A percentile compares a stretch with the other conserved stretches of the same genome.
Conservation (phyloP, 2,888 invertebrate species). For the Syrphus vitripennis region DNA sequence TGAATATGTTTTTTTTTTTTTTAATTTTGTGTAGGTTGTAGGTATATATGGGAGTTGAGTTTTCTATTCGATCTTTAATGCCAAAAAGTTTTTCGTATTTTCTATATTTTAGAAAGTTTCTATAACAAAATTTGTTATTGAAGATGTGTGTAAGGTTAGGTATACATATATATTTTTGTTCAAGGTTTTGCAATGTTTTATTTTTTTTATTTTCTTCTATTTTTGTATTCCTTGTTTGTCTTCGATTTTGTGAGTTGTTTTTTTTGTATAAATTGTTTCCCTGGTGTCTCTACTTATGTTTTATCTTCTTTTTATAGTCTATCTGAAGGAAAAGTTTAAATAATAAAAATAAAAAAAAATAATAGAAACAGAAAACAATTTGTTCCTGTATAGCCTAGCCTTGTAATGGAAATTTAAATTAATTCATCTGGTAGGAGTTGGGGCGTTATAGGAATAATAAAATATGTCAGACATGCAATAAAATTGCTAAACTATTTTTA, state of each 20-base stretch:
- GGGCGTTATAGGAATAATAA: not conserved
- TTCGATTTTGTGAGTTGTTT: not conserved
- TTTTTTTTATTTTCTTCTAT: not conserved
- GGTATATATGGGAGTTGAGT: not conserved
- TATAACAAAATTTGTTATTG: conserved; percentile 39
- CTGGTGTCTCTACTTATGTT: conserved; percentile 29
- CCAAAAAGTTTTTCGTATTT: conserved; percentile 41
- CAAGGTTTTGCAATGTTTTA: not conserved
- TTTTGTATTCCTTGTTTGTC: not conserved
- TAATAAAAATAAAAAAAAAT: not conserved
- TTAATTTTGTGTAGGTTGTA: not conserved
- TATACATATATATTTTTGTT: too few relatives aligned
- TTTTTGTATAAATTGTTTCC: not conserved
- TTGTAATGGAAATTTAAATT: not conserved
- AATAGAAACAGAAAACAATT: not conserved
- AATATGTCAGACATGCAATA: too few relatives aligned
- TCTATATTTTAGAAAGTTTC: conserved; percentile 49
- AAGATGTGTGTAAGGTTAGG: conserved; percentile 51
- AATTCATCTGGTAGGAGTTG: not conserved
- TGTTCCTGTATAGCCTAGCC: not conserved
- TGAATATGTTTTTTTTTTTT: conserved; percentile 19
- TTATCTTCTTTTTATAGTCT: conserved; percentile 33
- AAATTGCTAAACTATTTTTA: too few relatives aligned
- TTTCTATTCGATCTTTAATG: not conserved
- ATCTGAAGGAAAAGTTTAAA: not conserved